A percentile compares a stretch with the other conserved stretches of the same genome.
Conservation (phyloP, 2,797 vertebrate genomes). For the Pseudopleuronectes americanus region DNA sequence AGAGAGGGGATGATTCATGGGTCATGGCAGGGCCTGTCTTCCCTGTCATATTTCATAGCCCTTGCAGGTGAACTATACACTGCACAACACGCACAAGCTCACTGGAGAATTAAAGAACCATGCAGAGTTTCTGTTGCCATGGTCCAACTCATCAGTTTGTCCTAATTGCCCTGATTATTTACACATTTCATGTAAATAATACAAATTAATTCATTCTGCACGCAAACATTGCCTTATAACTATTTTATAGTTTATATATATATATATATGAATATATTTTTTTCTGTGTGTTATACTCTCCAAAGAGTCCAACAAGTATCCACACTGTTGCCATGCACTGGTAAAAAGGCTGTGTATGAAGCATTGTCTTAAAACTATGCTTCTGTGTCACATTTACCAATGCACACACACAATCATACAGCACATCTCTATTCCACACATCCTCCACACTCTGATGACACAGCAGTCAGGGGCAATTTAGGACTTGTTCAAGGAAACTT, state of each 20-base stretch:
- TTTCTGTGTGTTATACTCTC: background rate
- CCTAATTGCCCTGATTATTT: constrained; percentile 21
- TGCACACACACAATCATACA: no score
- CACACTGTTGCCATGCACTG: background rate
- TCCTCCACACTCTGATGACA: no score
- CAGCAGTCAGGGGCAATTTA: no score
- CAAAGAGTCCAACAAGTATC: background rate
- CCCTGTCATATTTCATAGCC: constrained; percentile 63
- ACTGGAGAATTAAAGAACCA: constrained; percentile 24
- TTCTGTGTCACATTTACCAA: no score
- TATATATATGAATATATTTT: no score
- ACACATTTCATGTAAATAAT: background rate
- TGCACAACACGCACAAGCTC: constrained; percentile 10
- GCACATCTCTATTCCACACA: no score
- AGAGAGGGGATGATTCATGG: constrained; percentile 65
- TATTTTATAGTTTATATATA: no score
- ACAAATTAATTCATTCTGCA: no score
- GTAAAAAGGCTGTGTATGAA: no score
- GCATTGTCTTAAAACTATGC: no score
- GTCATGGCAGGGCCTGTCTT: constrained; percentile 61
- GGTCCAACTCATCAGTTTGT: background rate
- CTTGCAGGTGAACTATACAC: constrained; percentile 42
- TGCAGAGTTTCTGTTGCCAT: background rate
- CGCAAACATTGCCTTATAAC: no score
- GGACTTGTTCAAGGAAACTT: no score